These are phyloP conservation scores for Acronicta psi DNA, from an alignment of 2,888 invertebrate genomes.

Conservation along the genomic window DNA sequence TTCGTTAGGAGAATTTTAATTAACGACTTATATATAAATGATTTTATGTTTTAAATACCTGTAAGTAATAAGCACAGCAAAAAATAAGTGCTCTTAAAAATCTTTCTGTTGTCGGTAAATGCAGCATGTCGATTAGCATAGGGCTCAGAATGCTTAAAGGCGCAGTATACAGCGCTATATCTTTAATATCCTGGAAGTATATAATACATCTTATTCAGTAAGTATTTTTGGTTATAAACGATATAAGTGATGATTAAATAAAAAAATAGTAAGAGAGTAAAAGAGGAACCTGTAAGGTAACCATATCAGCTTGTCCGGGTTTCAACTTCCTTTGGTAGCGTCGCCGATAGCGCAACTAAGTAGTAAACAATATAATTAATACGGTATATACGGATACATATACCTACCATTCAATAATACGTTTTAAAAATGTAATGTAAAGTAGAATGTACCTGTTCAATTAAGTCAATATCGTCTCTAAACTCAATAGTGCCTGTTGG, in stretches of 20 bases:
- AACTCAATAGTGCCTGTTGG: conserved; percentile 84
- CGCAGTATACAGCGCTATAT: conserved; percentile 88
- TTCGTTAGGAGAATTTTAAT: background rate
- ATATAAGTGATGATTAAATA: background rate
- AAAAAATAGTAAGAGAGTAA: background rate
- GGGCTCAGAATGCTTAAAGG: conserved; percentile 86
- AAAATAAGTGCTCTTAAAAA: conserved; percentile 90
- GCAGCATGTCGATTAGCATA: conserved; percentile 90
- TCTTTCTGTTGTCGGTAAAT: conserved; percentile 89
- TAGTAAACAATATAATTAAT: conserved; percentile 35
- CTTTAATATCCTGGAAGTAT: conserved; percentile 75
- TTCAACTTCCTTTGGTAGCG: conserved; percentile 89
- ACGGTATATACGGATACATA: too few species aligned
- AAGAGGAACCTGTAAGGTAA: conserved; percentile 86
- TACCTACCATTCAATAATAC: too few species aligned
- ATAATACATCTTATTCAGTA: too few species aligned
- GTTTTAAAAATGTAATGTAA: too few species aligned
- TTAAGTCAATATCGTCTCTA: conserved; percentile 85
- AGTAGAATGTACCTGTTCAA: conserved; percentile 78
- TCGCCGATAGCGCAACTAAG: conserved; percentile 88
- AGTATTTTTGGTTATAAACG: too few species aligned
- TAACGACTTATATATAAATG: too few species aligned
- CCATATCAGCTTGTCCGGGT: conserved; percentile 85
- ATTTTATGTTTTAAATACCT: conserved; percentile 70
- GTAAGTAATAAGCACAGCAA: conserved; percentile 90